Evolutionary conservation across 2,113 vertebrate species (phyloP), one percentile per base, ranked within the genome.

Genomic region (Prionailurus bengalensis): DNA sequence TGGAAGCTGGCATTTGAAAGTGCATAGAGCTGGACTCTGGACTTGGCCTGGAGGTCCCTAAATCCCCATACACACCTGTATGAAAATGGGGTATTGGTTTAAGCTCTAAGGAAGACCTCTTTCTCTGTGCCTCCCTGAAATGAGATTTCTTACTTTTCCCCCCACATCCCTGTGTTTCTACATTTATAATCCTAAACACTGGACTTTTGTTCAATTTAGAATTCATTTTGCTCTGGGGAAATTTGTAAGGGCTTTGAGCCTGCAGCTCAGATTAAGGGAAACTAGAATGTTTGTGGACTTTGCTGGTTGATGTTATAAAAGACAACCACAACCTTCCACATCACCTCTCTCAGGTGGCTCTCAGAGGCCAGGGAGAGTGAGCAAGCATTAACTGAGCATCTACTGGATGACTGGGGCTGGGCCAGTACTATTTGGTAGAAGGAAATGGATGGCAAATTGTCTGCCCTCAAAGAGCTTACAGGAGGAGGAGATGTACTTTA

Each of bases 181-280:
- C 8, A n/a, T 55, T 48, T 25, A 19, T 66, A n/a, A 53, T 68
- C 14, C 7, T 81, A 58, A 91, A 82, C 61, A 29, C 19, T 78
- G 61, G 90, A 68, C 53, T 94, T 80, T 45, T 51, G 66, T 71
- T 92, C 58, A 63, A 65, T 63, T 76, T 45, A 23, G 19, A 80
- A 63, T 10, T 45, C 29, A 66, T 58, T 53, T 53, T 88, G 14
- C 23, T 78, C 36, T 53, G 19, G 39, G 36, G 9, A 91, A 33
- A 74, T 80, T 90, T 21, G 8, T 31, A 94, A 74, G 16, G 27
- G 36, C 55, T 80, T 87, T 61, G 51, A 71, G 89, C 39, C 85
- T 55, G n/a, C 31, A 68, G 84, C 66, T 81, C 51, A 70, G 61
- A 89, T 97, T 89, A 92, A 92, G 73, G 63, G 81, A 53, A 97